phyloP scores from a whole-genome alignment of 2,113 vertebrate species.

The Addax nasomaculatus region DNA sequence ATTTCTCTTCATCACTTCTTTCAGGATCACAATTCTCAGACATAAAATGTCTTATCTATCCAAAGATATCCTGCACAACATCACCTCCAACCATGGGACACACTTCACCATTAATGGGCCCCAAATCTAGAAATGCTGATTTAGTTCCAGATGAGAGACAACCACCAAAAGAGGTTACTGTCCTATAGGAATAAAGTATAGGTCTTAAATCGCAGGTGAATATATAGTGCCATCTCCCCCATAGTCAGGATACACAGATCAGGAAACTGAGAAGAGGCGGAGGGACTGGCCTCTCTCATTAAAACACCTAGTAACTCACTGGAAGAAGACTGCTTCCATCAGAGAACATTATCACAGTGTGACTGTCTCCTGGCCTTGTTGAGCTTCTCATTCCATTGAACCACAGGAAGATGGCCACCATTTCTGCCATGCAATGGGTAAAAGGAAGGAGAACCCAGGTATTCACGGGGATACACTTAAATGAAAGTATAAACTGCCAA shows the following conservation, averaged over 20 bases:
- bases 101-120: not conserved
- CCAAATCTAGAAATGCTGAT: not conserved
- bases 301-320: not conserved
- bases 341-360: not conserved
- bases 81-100: not conserved
- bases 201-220: not conserved
- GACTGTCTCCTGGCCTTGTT: not conserved
- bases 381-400: not conserved
- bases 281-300: not conserved
- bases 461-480: not conserved
- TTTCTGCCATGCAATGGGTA: not conserved
- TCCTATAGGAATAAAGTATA: not conserved
- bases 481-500: not conserved
- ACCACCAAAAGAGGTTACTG: not conserved
- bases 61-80: not conserved
- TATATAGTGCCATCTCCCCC: not conserved
- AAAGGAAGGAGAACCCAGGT: not conserved
- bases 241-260: not conserved
- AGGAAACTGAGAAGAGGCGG: not conserved
- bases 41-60: not conserved
- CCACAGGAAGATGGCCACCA: not conserved
- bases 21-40: not conserved
- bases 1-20: not conserved
- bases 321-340: not conserved
- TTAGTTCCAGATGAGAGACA: not conserved